Evolutionary conservation across 2,888 invertebrate species (phyloP).

Genomic region (Coenonympha glycerion): DNA sequence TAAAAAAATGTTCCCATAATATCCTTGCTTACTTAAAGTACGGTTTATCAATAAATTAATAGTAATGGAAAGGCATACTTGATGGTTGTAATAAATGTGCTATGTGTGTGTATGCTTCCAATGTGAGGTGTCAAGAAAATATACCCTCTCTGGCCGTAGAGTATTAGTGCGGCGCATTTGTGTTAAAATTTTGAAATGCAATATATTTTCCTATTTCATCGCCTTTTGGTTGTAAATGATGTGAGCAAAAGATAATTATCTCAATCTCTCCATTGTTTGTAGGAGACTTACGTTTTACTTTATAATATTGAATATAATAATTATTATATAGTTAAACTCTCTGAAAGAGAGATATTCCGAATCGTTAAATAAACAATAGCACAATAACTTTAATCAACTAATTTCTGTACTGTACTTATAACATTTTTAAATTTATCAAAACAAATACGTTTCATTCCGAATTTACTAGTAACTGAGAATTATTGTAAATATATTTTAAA

Average conservation of each 20-base stretch:
- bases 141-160: too few relatives aligned
- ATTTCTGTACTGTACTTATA: background rate
- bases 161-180: background rate
- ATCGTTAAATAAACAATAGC: background rate
- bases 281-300: background rate
- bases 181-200: background rate
- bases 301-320: too few relatives aligned
- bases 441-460: constrained; percentile 49
- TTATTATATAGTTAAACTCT: background rate
- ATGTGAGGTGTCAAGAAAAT: too few relatives aligned
- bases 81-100: too few relatives aligned
- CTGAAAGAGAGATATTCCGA: background rate
- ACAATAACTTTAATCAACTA: background rate
- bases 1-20: too few relatives aligned
- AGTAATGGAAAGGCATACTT: too few relatives aligned
- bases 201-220: background rate
- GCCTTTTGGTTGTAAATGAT: background rate
- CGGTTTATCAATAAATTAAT: too few relatives aligned
- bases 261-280: background rate
- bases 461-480: constrained; percentile 47
- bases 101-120: too few relatives aligned
- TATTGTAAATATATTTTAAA: constrained; percentile 63
- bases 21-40: too few relatives aligned
- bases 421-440: background rate
- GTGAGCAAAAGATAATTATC: background rate